A percentile compares a stretch with the other conserved stretches of the same genome.
Conservation (phyloP, 2,888 invertebrate species). For the Callyntrura sp. region DNA sequence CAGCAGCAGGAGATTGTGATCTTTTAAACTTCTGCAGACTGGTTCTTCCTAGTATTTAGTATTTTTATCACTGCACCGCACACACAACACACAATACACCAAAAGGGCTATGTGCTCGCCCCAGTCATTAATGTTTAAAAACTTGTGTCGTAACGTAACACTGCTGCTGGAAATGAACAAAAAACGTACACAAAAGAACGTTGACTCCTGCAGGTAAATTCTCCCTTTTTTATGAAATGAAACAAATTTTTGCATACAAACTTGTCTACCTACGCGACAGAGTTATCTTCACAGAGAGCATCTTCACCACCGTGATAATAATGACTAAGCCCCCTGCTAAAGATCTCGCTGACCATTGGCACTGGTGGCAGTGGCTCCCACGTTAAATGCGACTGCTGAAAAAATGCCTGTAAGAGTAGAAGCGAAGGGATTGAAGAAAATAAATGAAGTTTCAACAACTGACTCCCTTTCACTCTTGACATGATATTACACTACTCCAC, state of each 20-base stretch:
- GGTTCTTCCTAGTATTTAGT: conserved; percentile 58
- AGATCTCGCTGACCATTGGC: neutral
- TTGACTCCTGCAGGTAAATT: conserved; percentile 42
- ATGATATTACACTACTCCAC: conserved; percentile 57
- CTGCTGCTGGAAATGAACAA: conserved; percentile 57
- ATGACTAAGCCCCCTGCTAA: neutral
- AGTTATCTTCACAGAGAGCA: neutral
- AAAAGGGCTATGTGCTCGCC: too few relatives aligned
- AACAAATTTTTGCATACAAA: conserved; percentile 60
- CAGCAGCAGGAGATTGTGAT: conserved; percentile 25
- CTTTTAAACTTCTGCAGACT: conserved; percentile 13
- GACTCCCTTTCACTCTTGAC: conserved; percentile 51
- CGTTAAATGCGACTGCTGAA: too few relatives aligned
- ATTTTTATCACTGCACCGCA: neutral
- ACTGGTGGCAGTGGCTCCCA: too few relatives aligned
- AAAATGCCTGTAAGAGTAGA: too few relatives aligned
- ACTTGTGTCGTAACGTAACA: neutral
- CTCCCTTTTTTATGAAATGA: conserved; percentile 29
- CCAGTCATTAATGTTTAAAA: neutral
- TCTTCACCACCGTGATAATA: neutral
- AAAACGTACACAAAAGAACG: conserved; percentile 33
- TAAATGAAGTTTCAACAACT: conserved; percentile 5
- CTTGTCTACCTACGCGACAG: conserved; percentile 1
- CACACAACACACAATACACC: neutral
- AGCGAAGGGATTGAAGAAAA: too few relatives aligned